Conservation (phyloP, 2,888 invertebrate genomes). For the Mesochorus sp. region DNA sequence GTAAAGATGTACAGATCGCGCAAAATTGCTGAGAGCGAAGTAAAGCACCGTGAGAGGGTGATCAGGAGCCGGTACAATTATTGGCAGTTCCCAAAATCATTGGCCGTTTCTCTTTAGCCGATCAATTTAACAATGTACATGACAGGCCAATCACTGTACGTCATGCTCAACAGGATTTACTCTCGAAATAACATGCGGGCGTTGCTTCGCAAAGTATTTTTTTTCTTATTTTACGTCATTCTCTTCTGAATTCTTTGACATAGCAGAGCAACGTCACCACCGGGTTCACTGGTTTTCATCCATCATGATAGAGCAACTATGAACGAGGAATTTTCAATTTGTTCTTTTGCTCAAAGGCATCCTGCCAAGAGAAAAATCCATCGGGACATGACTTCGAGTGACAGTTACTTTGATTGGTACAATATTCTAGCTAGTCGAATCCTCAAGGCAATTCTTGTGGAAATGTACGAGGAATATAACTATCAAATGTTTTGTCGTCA, state of each 20-base stretch:
- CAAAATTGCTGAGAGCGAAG: constrained; percentile 34
- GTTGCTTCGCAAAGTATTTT: not conserved
- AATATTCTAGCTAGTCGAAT: not conserved
- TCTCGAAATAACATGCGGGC: not conserved
- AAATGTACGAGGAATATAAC: too few relatives aligned
- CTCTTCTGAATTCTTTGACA: not conserved
- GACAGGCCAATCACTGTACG: not conserved
- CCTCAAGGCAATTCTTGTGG: too few relatives aligned
- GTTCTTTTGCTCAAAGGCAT: constrained; percentile 25
- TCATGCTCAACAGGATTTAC: not conserved
- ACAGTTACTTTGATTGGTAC: too few relatives aligned
- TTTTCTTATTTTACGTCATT: not conserved
- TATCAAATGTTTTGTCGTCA: too few relatives aligned
- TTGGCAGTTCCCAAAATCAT: not conserved
- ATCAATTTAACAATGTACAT: not conserved
- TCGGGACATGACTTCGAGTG: not conserved
- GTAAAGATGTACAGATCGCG: not conserved
- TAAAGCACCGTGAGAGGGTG: not conserved
- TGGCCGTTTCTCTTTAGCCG: not conserved
- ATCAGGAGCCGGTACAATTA: not conserved
- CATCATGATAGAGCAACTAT: too few relatives aligned
- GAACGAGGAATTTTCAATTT: too few relatives aligned
- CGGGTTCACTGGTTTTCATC: too few relatives aligned
- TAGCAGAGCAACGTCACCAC: not conserved
- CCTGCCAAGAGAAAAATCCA: constrained; percentile 22